These are phyloP conservation scores for Campoletis raptor DNA, from an alignment of 2,888 invertebrate species.

Conservation along the genomic window DNA sequence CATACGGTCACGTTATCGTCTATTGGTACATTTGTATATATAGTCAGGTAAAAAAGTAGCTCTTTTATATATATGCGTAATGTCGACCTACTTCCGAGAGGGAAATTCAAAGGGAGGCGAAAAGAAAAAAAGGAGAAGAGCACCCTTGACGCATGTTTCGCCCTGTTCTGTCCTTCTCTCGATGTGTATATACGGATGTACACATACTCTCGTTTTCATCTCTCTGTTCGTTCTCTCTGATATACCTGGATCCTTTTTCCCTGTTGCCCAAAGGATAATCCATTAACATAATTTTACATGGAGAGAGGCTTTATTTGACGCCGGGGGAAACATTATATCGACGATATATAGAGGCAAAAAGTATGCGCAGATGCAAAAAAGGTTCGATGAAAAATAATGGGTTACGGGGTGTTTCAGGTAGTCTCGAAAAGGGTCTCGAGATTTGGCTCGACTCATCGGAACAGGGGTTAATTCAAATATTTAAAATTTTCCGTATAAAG, in stretches of 20 bases:
- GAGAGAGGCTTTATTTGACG: conserved; percentile 72
- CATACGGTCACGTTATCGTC: conserved; percentile 70
- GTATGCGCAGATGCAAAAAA: conserved; percentile 84
- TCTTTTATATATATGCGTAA: conserved; percentile 69
- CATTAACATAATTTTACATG: conserved; percentile 85
- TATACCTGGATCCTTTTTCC: conserved; percentile 77
- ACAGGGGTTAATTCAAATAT: conserved; percentile 84
- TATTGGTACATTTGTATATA: conserved; percentile 44
- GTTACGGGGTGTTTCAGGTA: conserved; percentile 79
- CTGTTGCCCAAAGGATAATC: conserved; percentile 82
- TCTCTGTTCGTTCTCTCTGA: conserved; percentile 54
- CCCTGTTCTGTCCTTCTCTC: conserved; percentile 38
- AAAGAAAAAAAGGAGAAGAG: conserved; percentile 54
- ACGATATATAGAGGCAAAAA: conserved; percentile 58
- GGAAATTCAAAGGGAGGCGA: conserved; percentile 75
- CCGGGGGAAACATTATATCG: conserved; percentile 82
- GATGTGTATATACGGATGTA: conserved; percentile 14
- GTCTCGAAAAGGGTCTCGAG: conserved; percentile 66
- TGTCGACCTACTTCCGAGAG: conserved; percentile 79
- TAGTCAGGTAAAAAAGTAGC: conserved; percentile 65
- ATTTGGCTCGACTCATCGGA: conserved; percentile 43
- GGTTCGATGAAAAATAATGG: conserved; percentile 70
- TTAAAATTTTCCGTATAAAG: conserved; percentile 80
- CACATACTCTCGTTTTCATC: conserved; percentile 53
- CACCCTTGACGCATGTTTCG: conserved; percentile 44